Base-by-base conservation (phyloP, 2,888 invertebrate genomes). In the Noctua janthe region DNA sequence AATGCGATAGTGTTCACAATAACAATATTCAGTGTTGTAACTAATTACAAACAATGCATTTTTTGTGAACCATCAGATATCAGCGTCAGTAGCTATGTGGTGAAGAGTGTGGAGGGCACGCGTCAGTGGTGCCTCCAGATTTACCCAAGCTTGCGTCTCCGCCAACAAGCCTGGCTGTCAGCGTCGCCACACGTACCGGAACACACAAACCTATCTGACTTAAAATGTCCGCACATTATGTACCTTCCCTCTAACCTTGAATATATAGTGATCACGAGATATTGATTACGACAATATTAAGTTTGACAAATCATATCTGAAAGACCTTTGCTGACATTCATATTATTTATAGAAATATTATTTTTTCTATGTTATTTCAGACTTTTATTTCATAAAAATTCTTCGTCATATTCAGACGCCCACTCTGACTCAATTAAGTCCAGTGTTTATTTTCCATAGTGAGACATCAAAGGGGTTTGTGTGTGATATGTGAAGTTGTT, bases 391-490 rank as follows among this genome's bases (percentile, higher is more conserved):
- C 39, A 39, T 29, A 51, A 10, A 72, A 4, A n/a, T 59, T 0
- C 20, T 51, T 35, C 20, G 49, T 11, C 20, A 56, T 54, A 54
- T 49, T n/a, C 0, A 79, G 29, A 35, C 6, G 8, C 7, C 23
- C 11, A 49, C 29, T 59, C 51, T 39, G 71, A 29, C n/a, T 76
- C 67, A 82, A 69, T 72, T 82, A 64, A 7, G 17, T 64, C 13
- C 13, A 67, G 20, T 81, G 54, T 70, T 77, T 82, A 20, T 39
- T 64, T 72, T 72, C 29, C 29, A 62, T 39, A 49, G 11, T 69
- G 29, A 5, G 13, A 69, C 51, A 51, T 64, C 49, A 82, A 73
- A 82, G 51, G n/a, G 35, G 64, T 66, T 73, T 29, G 29, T 29
- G 29, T 29, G 29, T 29, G 29, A 1, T 29, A 74, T 73, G 17